Evolutionary conservation across 2,888 invertebrate genomes (phyloP).

Genomic region (Idaea dimidiata): DNA sequence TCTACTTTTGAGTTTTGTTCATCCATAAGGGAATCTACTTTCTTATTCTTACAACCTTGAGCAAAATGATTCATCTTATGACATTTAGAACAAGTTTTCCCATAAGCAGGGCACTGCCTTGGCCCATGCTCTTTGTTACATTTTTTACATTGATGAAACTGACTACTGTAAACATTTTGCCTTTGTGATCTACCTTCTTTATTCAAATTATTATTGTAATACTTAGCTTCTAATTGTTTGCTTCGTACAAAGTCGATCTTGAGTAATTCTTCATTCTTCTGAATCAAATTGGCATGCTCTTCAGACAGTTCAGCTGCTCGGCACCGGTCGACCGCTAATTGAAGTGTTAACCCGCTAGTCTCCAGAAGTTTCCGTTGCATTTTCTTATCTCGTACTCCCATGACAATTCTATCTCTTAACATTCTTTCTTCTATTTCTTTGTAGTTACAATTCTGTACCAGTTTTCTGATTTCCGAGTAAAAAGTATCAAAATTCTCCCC

Average conservation of each 20-base stretch:
- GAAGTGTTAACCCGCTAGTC: constrained; percentile 9
- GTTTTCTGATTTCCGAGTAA: constrained; percentile 25
- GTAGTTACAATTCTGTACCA: constrained; percentile 26
- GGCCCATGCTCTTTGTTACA: constrained; percentile 6
- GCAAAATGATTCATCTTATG: constrained; percentile 2
- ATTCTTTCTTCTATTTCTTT: constrained; percentile 20
- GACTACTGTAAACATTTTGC: not conserved
- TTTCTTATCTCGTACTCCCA: constrained; percentile 10
- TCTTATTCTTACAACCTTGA: not conserved
- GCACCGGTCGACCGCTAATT: constrained; percentile 18
- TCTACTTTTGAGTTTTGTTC: not conserved
- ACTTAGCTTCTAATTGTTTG: not conserved
- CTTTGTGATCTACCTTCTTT: not conserved
- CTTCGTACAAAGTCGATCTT: constrained; percentile 1
- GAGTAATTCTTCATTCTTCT: not conserved
- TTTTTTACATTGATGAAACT: constrained; percentile 4
- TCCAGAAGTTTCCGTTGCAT: not conserved
- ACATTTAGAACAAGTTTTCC: constrained; percentile 4
- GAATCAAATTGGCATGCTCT: constrained; percentile 6
- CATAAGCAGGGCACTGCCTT: constrained; percentile 8
- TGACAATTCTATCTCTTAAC: constrained; percentile 24
- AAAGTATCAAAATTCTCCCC: constrained; percentile 29
- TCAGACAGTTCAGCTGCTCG: constrained; percentile 18
- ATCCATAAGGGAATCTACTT: not conserved
- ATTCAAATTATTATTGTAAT: not conserved